Base-by-base conservation (phyloP, 2,797 vertebrate species). In the Zenarchopterus dispar region DNA sequence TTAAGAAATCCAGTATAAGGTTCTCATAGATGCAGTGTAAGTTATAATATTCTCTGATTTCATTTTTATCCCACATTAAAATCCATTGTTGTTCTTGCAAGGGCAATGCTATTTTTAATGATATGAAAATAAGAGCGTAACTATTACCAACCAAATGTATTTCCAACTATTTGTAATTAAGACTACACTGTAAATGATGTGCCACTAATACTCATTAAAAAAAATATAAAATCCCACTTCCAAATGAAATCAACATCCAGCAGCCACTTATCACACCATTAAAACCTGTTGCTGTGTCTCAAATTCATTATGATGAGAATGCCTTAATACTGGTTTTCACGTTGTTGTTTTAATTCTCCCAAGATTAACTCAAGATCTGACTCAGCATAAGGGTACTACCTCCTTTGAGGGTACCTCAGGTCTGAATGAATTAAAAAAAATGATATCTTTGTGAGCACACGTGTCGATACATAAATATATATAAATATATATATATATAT, bases 231-330 rank as follows among this genome's bases (percentile, higher is more conserved):
- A 56, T 70, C 44, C 54, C 2, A 48, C 28, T 67, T 71, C 31
- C 11, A 62, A 63, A 9, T 31, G 44, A 59, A 76, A 73, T 59
- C 31, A 33, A 33, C 31, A 33, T 33, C 3, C 18, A 26, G 4
- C 8, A 23, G 24, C 8, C n/a, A 16, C 36, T 65, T 62, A 62
- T 19, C 36, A n/a, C 21, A 10, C 28, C 19, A 61, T 52, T 62
- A 62, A 24, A 57, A 42, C 28, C 1, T 52, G 23, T 21, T 57
- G 6, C 36, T 23, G 23, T 18, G 33, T 63, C 26, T 52, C 26
- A 15, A 50, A 56, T 57, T 75, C 23, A 24, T 52, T 67, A 45
- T 66, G 43, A 45, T 63, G 43, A 56, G 24, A 28, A 21, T 18
- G 22, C 24, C 24, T 6, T 26, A 26, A 26, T 6, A 3, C 67